A percentile compares a stretch with the other conserved stretches of the same genome.
These are phyloP conservation scores for Melanchra persicariae DNA, from an alignment of 2,888 invertebrate genomes.

Conservation along the genomic window DNA sequence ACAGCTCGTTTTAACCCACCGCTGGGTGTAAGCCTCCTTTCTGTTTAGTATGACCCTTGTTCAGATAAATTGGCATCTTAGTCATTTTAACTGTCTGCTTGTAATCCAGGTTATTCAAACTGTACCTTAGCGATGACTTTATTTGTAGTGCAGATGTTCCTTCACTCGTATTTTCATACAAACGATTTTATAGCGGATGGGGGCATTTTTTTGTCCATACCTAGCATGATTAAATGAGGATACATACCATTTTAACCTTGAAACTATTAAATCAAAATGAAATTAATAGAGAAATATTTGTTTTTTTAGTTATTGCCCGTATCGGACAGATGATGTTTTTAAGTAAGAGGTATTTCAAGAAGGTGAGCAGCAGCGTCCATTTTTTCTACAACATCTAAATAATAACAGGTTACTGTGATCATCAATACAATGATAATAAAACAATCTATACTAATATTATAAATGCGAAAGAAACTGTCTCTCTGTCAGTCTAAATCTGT, in stretches of 20 bases:
- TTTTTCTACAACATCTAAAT: not conserved
- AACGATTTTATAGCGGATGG: not conserved
- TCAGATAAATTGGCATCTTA: conserved; percentile 24
- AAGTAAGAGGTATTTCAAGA: not conserved
- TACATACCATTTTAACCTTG: no score
- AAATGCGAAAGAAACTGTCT: no score
- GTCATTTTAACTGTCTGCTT: not conserved
- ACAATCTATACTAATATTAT: no score
- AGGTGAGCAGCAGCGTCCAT: not conserved
- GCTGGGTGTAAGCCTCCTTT: conserved; percentile 30
- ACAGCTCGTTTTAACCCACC: conserved; percentile 27
- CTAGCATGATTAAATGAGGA: no score
- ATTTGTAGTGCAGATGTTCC: not conserved
- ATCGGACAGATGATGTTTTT: no score
- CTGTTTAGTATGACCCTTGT: not conserved
- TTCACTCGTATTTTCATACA: not conserved
- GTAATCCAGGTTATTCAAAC: not conserved
- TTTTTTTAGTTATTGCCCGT: no score
- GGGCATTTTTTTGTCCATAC: not conserved
- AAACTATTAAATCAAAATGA: no score
- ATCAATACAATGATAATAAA: not conserved
- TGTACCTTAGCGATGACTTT: not conserved
- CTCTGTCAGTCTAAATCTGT: no score
- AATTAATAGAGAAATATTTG: no score
- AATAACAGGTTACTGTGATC: not conserved